Evolutionary conservation across 92 coral and sea anemone species (phyloP).

Genomic region (Porites evermanni): DNA sequence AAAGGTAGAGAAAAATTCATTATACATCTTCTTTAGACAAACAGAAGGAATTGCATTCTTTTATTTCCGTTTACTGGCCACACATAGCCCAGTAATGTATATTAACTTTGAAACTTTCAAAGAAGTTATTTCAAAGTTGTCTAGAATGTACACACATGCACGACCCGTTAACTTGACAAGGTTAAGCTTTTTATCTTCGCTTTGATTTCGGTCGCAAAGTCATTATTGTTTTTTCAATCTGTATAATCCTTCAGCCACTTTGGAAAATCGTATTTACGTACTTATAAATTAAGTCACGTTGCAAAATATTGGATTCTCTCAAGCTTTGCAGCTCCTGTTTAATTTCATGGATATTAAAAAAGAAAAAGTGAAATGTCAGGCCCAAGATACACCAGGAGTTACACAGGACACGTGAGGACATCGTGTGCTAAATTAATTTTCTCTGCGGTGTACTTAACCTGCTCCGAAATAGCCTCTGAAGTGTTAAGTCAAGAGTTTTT

Average conservation of each 20-base stretch:
- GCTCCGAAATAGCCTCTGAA: too few species aligned
- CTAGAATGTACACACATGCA: slow-evolving; percentile 5
- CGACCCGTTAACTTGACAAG: slow-evolving; percentile 15
- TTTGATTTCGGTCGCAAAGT: slow-evolving; percentile 1
- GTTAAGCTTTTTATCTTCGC: slow-evolving; percentile 32
- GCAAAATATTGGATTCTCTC: neutral
- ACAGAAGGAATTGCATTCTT: neutral
- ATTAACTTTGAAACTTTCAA: neutral
- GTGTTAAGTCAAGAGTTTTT: neutral
- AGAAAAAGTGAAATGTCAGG: neutral
- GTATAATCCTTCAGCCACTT: neutral
- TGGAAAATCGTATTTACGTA: slow-evolving; percentile 24
- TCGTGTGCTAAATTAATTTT: neutral
- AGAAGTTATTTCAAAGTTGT: neutral
- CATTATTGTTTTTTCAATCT: neutral
- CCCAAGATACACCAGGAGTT: too few species aligned
- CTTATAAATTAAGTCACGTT: neutral
- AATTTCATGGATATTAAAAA: neutral
- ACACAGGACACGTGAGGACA: too few species aligned
- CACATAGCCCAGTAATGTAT: neutral
- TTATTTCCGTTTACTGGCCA: neutral
- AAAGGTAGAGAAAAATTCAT: too few species aligned
- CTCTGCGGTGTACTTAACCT: too few species aligned
- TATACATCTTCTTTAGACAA: neutral
- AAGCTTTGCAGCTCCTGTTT: neutral